These are phyloP conservation scores for Terebella lapidaria DNA, from an alignment of 2,888 invertebrate species.

Conservation along the genomic window DNA sequence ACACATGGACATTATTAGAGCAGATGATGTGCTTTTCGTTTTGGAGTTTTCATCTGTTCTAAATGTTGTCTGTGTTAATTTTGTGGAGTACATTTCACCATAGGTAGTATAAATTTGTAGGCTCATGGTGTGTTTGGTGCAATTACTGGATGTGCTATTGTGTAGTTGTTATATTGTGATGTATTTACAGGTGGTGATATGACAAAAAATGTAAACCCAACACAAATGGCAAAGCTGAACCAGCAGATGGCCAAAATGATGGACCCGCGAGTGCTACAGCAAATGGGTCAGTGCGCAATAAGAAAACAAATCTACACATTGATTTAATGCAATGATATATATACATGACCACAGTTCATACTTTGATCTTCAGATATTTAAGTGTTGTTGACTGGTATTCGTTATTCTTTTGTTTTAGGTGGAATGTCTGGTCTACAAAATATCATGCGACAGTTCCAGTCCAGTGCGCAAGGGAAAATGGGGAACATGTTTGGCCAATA, in stretches of 20 bases:
- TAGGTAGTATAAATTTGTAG: no score
- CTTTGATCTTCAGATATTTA: no score
- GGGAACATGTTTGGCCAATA: slow-evolving; percentile 19
- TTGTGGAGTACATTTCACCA: no score
- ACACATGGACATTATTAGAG: no score
- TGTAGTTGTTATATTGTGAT: no score
- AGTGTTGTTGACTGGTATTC: not conserved
- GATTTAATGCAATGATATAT: no score
- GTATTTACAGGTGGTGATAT: slow-evolving; percentile 83
- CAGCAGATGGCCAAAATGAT: slow-evolving; percentile 99
- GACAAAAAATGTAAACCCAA: slow-evolving; percentile 96
- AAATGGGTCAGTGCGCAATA: slow-evolving; percentile 69
- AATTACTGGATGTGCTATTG: no score
- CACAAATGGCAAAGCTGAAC: slow-evolving; percentile 97
- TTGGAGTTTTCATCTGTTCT: no score
- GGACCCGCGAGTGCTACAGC: slow-evolving; percentile 95
- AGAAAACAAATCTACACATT: not conserved
- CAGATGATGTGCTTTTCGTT: no score
- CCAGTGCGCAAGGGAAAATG: slow-evolving; percentile 56
- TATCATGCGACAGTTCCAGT: slow-evolving; percentile 89
- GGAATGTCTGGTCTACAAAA: slow-evolving; percentile 93
- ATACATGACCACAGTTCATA: no score
- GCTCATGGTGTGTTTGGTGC: no score
- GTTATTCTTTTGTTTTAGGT: slow-evolving; percentile 67
- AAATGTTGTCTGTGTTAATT: no score